These are phyloP conservation scores for Mixornis gularis DNA, from an alignment of 2,113 vertebrate genomes.

Conservation along the genomic window DNA sequence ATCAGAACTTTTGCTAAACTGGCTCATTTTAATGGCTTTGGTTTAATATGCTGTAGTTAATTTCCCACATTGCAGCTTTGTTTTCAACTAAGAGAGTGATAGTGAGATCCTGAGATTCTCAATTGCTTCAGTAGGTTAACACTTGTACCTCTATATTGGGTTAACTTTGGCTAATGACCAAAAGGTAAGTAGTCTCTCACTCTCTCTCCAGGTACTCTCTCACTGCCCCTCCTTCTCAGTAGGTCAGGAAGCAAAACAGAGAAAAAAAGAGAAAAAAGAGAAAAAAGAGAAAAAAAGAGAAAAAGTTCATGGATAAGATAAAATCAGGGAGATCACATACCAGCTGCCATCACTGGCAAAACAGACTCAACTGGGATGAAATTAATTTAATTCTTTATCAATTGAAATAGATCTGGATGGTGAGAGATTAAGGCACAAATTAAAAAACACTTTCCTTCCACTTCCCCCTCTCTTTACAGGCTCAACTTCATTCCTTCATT, in stretches of 20 bases:
- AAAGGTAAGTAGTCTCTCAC: background rate
- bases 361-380: background rate
- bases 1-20: background rate
- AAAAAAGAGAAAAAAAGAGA: background rate
- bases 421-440: background rate
- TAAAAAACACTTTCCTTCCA: background rate
- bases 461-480: background rate
- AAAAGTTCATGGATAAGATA: background rate
- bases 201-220: accelerated
- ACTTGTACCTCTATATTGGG: accelerated
- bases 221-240: background rate
- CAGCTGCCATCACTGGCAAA: background rate
- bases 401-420: background rate
- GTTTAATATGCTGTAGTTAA: background rate
- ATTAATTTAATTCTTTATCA: background rate
- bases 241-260: background rate
- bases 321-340: background rate
- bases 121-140: background rate
- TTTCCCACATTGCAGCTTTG: background rate
- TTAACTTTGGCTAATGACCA: background rate
- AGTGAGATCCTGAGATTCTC: background rate
- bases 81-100: background rate
- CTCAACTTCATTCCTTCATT: background rate
- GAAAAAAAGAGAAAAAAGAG: background rate
- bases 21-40: background rate